Evolutionary conservation across 2,113 vertebrate genomes (phyloP).

Genomic region (Mirounga angustirostris): DNA sequence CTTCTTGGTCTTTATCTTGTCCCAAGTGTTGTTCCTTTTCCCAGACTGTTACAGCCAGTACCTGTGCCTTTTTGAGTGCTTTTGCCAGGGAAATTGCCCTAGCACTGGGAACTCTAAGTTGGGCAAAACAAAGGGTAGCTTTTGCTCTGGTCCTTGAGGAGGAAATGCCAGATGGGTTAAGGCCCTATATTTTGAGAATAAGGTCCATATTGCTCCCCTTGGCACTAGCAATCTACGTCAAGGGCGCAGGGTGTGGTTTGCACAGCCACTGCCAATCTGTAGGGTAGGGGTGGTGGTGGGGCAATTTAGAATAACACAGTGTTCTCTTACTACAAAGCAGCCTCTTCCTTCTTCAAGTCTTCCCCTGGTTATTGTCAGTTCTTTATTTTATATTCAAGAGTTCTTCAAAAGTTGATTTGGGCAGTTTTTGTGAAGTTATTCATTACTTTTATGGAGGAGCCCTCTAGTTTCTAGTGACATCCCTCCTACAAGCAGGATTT

Average conservation of each 20-base stretch:
- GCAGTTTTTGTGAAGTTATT: not conserved
- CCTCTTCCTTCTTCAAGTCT: constrained; percentile 1
- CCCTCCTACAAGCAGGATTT: not conserved
- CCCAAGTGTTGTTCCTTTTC: not conserved
- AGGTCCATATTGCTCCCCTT: not conserved
- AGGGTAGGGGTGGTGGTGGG: not conserved
- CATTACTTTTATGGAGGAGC: constrained; percentile 39
- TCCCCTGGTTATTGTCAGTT: not conserved
- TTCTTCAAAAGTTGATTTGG: constrained; percentile 49
- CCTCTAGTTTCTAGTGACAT: not conserved
- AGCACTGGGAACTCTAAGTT: not conserved
- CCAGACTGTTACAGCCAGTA: not conserved
- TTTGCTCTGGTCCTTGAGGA: not conserved
- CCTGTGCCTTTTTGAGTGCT: not conserved
- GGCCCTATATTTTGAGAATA: constrained; percentile 31
- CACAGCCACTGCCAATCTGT: not conserved
- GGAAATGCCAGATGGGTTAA: not conserved
- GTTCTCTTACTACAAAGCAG: not conserved
- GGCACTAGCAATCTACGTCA: not conserved
- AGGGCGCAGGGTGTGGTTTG: not conserved
- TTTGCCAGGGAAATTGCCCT: not conserved
- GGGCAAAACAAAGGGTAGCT: not conserved
- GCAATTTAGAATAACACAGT: not conserved
- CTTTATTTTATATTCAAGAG: constrained; percentile 39
- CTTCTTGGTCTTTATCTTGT: not conserved